Evolutionary conservation across 2,797 vertebrate species (phyloP), one percentile per base, ranked within the genome.

Genomic region (Vireo griseus): DNA sequence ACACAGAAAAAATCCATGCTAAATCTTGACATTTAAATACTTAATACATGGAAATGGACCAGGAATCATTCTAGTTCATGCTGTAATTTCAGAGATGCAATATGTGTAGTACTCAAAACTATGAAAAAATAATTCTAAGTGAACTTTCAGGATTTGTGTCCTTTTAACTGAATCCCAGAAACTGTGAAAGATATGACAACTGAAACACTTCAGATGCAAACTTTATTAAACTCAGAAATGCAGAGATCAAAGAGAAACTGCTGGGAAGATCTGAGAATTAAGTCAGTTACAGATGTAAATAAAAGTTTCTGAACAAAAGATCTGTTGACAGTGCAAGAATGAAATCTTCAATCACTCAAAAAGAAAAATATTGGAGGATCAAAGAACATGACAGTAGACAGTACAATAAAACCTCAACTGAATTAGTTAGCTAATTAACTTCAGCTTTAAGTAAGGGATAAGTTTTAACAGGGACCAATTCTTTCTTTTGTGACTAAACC

Each of bases 201-300:
- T 74, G 81, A 91, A 90, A 91, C 67, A 45, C 45, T 74, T 81
- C 35, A 68, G 42, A 77, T 85, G 65, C 44, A 91, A 89, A 95
- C 81, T 82, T 80, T 25, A 90, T 94, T 94, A 94, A 94, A 90
- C 48, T 61, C 81, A 88, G 91, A 96, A 93, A 91, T 71, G 40
- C 45, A 67, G 87, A 92, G 63, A 93, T 92, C 83, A 92, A 91
- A 94, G 81, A 85, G 74, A 81, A 94, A 61, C 81, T 89, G 45
- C 65, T 92, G 75, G 59, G 61, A 82, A 94, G 79, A 86, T 71
- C 59, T 63, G 68, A 83, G 61, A 95, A 92, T 91, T 62, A 69
- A 91, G 81, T 83, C 91, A 65, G 86, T 94, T 89, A 76, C 74
- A 87, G 61, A 86, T 71, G 65, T 87, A 86, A 82, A 77, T 28